phyloP scores from a whole-genome alignment of 2,888 invertebrate genomes.

The Rutpela maculata region DNA sequence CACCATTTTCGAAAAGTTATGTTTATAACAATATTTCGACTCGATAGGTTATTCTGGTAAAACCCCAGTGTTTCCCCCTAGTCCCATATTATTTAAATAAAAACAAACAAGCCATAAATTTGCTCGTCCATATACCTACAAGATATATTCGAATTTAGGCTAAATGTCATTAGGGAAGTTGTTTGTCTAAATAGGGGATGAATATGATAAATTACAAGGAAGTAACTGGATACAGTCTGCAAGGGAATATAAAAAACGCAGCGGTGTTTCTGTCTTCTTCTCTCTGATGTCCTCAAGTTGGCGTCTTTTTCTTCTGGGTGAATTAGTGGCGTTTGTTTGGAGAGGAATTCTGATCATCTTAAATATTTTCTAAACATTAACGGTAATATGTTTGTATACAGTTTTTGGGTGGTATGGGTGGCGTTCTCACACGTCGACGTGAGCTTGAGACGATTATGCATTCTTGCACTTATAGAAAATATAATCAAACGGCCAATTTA shows the following conservation, averaged over 20 bases:
- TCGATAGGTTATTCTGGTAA: too few relatives aligned
- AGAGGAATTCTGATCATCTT: slow-evolving; percentile 51
- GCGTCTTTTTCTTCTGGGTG: slow-evolving; percentile 42
- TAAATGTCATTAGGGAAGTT: slow-evolving; percentile 65
- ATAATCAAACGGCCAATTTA: too few relatives aligned
- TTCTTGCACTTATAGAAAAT: neutral
- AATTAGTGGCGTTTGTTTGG: slow-evolving; percentile 49
- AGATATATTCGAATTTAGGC: slow-evolving; percentile 49
- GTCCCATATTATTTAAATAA: slow-evolving; percentile 6
- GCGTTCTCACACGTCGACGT: slow-evolving; percentile 23
- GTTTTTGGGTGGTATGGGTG: slow-evolving; percentile 50
- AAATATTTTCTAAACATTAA: slow-evolving; percentile 51
- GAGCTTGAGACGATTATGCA: neutral
- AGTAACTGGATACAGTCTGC: slow-evolving; percentile 60
- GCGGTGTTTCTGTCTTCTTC: slow-evolving; percentile 11
- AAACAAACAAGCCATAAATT: slow-evolving; percentile 50
- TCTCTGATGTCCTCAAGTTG: neutral
- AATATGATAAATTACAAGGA: slow-evolving; percentile 65
- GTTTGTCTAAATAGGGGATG: slow-evolving; percentile 65
- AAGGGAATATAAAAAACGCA: slow-evolving; percentile 44
- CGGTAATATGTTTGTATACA: slow-evolving; percentile 39
- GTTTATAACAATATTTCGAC: too few relatives aligned
- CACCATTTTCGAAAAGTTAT: too few relatives aligned
- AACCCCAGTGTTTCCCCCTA: neutral
- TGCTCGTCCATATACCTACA: slow-evolving; percentile 43